Evolutionary conservation across 2,113 vertebrate genomes (phyloP).

Genomic region (Cathartes aura): DNA sequence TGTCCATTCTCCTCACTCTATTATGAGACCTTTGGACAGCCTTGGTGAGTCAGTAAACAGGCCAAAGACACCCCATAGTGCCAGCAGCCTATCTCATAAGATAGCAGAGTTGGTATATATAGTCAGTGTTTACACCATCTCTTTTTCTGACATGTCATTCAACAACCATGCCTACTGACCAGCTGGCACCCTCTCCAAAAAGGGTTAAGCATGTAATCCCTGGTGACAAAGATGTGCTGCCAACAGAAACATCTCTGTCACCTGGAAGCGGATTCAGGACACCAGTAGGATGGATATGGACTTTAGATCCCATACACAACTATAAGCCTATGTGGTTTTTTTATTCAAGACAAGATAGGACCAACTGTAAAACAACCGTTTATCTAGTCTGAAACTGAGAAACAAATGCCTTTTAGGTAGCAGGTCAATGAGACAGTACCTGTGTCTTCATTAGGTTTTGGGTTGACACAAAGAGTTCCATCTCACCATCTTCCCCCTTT

Average conservation of each 20-base stretch:
- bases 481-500: constrained; percentile 89
- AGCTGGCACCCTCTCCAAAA: background rate
- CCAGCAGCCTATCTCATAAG: background rate
- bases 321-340: background rate
- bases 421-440: constrained; percentile 53
- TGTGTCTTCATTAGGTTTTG: constrained; percentile 85
- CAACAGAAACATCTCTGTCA: background rate
- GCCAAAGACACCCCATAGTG: background rate
- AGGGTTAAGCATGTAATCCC: background rate
- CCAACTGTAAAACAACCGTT: background rate
- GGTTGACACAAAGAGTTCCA: constrained; percentile 92
- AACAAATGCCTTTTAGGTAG: background rate
- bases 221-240: background rate
- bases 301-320: background rate
- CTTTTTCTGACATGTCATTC: background rate
- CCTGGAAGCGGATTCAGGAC: background rate
- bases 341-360: background rate
- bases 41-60: background rate
- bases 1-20: background rate
- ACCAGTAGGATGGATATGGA: background rate
- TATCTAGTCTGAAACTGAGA: background rate
- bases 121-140: background rate
- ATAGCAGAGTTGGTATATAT: background rate
- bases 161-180: background rate
- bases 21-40: background rate